Evolutionary conservation across 2,113 vertebrate species (phyloP), one percentile per base, ranked within the genome.

Genomic region (Trogon surrucura): DNA sequence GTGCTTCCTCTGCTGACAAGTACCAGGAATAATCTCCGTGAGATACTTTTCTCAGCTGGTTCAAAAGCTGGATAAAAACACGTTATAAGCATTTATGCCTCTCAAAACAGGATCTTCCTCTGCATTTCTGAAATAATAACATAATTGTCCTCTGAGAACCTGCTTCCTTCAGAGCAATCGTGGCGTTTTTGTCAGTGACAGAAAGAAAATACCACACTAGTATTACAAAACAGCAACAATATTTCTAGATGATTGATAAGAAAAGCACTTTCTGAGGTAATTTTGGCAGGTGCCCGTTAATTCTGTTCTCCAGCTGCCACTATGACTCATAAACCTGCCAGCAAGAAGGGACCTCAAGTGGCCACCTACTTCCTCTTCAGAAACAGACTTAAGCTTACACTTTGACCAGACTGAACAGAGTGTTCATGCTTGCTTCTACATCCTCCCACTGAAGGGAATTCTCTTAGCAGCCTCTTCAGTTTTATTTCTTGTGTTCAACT

Each of bases 201-300:
- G 58, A 87, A 89, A 70, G 47, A 75, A 91, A 92, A 75, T 1
- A 16, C 29, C 11, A 58, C 17, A 60, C 54, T 1, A 1, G 9
- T 34, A 36, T 67, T 62, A 85, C 48, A 75, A 20, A 87, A 71
- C 47, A 85, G 74, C 67, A 93, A 47, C 60, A 54, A 77, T 80
- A 93, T 91, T 95, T 95, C 15, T 11, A 70, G 85, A 82, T 95
- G 74, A 96, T 91, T 94, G 84, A 89, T 89, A 79, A 83, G 66
- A 85, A 89, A 77, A 94, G 25, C 21, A 27, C 58, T 93, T 94
- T n/a, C 41, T 1, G 0, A 81, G 47, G 87, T 87, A 80, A 82
- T 84, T 91, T 81, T 94, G 87, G 45, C 87, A 91, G 84, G 3
- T 80, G 36, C 27, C 65, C 0, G 0, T 95, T 94, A 91, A 96